Evolutionary conservation across 2,113 vertebrate genomes (phyloP).

Genomic region (Nothoprocta perdicaria): DNA sequence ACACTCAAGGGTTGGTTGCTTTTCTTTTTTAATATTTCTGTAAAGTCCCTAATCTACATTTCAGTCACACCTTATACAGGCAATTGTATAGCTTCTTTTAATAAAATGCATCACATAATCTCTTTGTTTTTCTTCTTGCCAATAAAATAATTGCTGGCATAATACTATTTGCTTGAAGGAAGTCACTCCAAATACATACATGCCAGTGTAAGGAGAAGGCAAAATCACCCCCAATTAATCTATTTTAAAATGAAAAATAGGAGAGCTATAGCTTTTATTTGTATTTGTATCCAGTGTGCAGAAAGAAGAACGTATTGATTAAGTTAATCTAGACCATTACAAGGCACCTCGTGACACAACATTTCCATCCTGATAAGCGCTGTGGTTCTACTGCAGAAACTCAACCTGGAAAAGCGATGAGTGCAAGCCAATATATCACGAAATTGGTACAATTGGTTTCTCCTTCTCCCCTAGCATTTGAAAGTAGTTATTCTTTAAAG

Average conservation of each 20-base stretch:
- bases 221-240: neutral
- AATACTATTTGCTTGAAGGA: neutral
- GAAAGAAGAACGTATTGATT: neutral
- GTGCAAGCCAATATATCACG: neutral
- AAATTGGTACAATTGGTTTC: neutral
- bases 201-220: neutral
- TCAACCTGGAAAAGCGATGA: neutral
- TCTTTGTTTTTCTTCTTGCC: neutral
- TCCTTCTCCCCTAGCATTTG: neutral
- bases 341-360: neutral
- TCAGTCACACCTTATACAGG: neutral
- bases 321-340: neutral
- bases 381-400: neutral
- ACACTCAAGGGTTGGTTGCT: neutral
- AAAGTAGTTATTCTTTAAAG: neutral
- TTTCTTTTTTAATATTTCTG: neutral
- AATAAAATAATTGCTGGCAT: neutral
- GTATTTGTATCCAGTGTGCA: neutral
- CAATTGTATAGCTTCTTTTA: neutral
- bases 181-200: neutral
- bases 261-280: neutral
- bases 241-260: neutral
- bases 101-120: neutral
- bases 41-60: neutral
- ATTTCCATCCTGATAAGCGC: neutral